phyloP scores from a whole-genome alignment of 1,140 invertebrate species.

The Cotesia typhae region DNA sequence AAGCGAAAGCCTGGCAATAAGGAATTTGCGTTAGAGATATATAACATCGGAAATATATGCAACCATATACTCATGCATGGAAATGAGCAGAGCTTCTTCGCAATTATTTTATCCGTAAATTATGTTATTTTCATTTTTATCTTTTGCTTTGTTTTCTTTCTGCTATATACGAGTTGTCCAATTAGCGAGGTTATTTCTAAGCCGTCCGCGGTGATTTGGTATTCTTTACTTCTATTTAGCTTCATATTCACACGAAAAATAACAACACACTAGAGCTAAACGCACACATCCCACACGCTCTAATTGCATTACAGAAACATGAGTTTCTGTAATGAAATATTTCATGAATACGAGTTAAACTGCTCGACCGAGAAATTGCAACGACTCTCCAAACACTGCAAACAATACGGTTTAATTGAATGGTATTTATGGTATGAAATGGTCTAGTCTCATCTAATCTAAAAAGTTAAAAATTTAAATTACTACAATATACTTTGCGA shows the following conservation, averaged over 20 bases:
- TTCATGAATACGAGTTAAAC: slow-evolving; percentile 45
- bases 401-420: background rate
- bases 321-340: slow-evolving; percentile 51
- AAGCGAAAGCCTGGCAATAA: slow-evolving; percentile 26
- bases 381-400: slow-evolving; percentile 21
- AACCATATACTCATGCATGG: background rate
- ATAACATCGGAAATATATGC: background rate
- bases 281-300: slow-evolving; percentile 45
- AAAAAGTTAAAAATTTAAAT: background rate
- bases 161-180: slow-evolving; percentile 48
- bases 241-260: background rate
- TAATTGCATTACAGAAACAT: slow-evolving; percentile 62
- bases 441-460: too few relatives aligned
- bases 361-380: slow-evolving; percentile 47
- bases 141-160: slow-evolving; percentile 27
- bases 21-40: slow-evolving; percentile 33
- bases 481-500: background rate
- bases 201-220: slow-evolving; percentile 21
- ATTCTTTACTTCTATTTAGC: background rate
- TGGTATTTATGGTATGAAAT: background rate
- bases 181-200: slow-evolving; percentile 57
- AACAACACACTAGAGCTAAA: background rate
- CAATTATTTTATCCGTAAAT: slow-evolving; percentile 59
- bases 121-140: slow-evolving; percentile 39
- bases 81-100: background rate